These are phyloP conservation scores for Heliconius melpomene DNA, from an alignment of 1,140 invertebrate genomes.

Conservation along the genomic window DNA sequence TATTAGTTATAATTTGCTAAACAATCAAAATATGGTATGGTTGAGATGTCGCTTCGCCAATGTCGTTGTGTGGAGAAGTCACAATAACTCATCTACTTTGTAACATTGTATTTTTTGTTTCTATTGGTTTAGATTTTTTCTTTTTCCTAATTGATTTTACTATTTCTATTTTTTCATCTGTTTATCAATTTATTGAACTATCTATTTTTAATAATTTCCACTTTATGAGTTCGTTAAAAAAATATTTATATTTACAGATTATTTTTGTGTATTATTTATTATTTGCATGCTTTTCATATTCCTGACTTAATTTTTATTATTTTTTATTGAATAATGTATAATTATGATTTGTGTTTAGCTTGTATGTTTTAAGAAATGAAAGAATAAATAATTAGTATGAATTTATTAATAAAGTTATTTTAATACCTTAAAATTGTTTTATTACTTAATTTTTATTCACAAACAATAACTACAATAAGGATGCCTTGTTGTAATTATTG, in stretches of 20 bases:
- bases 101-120: background rate
- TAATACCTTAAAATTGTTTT: background rate
- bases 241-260: background rate
- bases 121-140: background rate
- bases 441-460: background rate
- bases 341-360: background rate
- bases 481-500: background rate
- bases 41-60: no score
- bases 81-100: no score
- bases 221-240: background rate
- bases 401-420: background rate
- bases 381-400: background rate
- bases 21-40: no score
- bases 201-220: background rate
- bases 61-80: no score
- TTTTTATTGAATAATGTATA: no score
- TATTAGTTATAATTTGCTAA: background rate
- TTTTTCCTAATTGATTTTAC: background rate
- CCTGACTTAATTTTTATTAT: background rate
- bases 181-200: background rate
- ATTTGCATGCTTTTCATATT: background rate
- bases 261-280: background rate
- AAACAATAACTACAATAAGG: no score
- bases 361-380: background rate
- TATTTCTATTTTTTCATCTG: background rate